Conservation (phyloP, 2,113 vertebrate species). For the Crotalus horridus region DNA sequence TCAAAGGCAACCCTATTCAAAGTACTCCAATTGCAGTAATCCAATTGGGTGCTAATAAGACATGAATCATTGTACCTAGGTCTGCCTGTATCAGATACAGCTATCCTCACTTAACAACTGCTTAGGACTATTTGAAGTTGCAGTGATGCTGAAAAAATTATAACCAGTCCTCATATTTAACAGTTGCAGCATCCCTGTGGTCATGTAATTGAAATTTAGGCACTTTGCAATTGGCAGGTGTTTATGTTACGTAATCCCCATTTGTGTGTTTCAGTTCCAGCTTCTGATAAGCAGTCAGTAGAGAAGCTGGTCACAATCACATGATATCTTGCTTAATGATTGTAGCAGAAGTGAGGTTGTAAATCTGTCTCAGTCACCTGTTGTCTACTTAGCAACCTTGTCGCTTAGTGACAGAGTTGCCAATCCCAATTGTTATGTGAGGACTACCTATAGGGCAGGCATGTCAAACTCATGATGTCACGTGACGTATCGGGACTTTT, state of each 20-base stretch:
- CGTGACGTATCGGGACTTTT: too few species aligned
- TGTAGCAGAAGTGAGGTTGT: not conserved
- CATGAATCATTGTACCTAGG: not conserved
- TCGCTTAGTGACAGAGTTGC: not conserved
- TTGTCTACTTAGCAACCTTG: not conserved
- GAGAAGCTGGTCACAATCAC: not conserved
- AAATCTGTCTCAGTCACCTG: not conserved
- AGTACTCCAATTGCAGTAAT: not conserved
- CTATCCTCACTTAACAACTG: not conserved
- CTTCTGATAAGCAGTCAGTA: not conserved
- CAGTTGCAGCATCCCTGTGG: not conserved
- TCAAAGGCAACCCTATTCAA: not conserved
- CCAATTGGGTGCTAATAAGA: not conserved
- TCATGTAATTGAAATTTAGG: not conserved
- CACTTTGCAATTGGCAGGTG: not conserved
- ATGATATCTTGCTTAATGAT: not conserved
- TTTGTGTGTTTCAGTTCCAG: not conserved
- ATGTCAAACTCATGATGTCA: too few species aligned
- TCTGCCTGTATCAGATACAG: not conserved
- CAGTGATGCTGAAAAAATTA: not conserved
- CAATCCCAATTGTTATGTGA: not conserved
- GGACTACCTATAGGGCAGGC: not conserved
- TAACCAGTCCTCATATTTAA: not conserved
- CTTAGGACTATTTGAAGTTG: not conserved
- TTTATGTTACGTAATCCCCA: not conserved